Evolutionary conservation across 2,888 invertebrate genomes (phyloP).

Genomic region (Hydropsyche betteni): DNA sequence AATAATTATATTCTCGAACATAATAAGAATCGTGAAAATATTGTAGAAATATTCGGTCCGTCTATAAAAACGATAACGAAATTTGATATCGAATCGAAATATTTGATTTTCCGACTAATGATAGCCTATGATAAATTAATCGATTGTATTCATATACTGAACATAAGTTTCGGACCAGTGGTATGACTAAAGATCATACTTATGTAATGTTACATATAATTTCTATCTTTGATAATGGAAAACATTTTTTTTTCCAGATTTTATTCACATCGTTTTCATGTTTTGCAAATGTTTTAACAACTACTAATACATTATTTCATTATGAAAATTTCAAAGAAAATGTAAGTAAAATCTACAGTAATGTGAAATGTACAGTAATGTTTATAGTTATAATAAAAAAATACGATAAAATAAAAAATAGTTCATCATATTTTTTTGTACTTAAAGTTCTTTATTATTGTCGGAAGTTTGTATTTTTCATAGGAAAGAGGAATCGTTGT

Average conservation of each 20-base stretch:
- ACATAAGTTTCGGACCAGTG: slow-evolving; percentile 13
- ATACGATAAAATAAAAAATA: not conserved
- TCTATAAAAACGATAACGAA: slow-evolving; percentile 1
- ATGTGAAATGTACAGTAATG: not conserved
- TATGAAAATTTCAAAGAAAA: not conserved
- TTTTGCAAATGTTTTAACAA: slow-evolving; percentile 1
- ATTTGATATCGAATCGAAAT: not conserved
- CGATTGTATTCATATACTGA: slow-evolving; percentile 25
- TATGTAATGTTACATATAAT: not conserved
- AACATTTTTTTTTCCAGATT: slow-evolving; percentile 13
- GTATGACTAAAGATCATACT: not conserved
- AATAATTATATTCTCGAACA: not conserved
- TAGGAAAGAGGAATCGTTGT: not conserved
- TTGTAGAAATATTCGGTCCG: not conserved
- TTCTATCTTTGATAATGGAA: not conserved
- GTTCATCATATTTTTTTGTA: not conserved
- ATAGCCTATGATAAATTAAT: slow-evolving; percentile 26
- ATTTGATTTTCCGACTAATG: not conserved
- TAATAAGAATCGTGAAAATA: not conserved
- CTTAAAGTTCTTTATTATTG: no score
- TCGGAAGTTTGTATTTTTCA: no score
- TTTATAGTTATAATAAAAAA: not conserved
- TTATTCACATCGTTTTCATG: not conserved
- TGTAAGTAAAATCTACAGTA: not conserved
- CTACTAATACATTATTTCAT: slow-evolving; percentile 8